These are phyloP conservation scores for Luscinia luscinia DNA, from an alignment of 2,797 vertebrate genomes.

Conservation along the genomic window DNA sequence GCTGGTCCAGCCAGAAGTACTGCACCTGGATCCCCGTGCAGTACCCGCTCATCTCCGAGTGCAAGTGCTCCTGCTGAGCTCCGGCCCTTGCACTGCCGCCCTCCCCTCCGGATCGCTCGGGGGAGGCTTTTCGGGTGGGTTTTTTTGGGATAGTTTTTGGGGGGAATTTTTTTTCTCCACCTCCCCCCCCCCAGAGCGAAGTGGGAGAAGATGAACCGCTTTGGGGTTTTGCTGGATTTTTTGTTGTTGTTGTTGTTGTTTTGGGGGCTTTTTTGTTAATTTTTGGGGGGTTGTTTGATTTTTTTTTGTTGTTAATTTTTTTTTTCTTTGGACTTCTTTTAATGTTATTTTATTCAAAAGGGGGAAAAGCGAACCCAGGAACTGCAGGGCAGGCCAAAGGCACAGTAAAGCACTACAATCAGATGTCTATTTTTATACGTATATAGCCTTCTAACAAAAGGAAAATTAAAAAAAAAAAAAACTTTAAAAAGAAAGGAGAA, in stretches of 20 bases:
- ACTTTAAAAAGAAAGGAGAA: neutral
- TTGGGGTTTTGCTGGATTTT: neutral
- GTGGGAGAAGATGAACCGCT: neutral
- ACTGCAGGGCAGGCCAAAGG: constrained; percentile 75
- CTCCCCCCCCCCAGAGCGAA: neutral
- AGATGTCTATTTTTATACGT: constrained; percentile 93
- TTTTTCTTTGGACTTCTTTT: constrained; percentile 21
- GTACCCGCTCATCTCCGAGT: constrained; percentile 95
- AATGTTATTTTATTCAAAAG: constrained; percentile 71
- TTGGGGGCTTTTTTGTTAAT: neutral
- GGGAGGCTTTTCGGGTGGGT: neutral
- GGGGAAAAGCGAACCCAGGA: constrained; percentile 39
- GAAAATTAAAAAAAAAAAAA: constrained; percentile 19
- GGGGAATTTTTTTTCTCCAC: no score
- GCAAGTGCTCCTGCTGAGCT: constrained; percentile 92
- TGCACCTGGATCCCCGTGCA: constrained; percentile 96
- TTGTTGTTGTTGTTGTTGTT: neutral
- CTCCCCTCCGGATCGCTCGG: constrained; percentile 23
- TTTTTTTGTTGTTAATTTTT: neutral
- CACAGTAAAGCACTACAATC: constrained; percentile 86
- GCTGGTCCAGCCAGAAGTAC: constrained; percentile 92
- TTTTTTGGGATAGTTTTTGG: neutral
- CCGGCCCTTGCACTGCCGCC: constrained; percentile 86
- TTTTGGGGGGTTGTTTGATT: neutral
- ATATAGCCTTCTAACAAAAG: constrained; percentile 91